Evolutionary conservation across 2,888 invertebrate species (phyloP), one percentile per base, ranked within the genome.

Genomic region (Cataglyphis livida): DNA sequence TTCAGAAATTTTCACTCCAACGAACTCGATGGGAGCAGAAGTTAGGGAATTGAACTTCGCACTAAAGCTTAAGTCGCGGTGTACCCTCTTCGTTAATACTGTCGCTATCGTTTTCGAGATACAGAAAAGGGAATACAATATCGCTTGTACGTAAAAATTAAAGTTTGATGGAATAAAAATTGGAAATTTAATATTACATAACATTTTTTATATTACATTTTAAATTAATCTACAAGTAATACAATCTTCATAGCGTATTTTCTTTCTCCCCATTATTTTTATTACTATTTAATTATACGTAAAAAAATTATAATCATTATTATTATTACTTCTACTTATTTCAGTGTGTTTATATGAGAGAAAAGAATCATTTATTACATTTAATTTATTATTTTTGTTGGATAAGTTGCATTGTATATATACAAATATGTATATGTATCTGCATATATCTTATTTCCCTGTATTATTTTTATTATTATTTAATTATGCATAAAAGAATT

Each of bases 1-100:
- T 79, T 79, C 44, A 35, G n/a, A 44, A 79, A 79, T 79, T 79
- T 70, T 59, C 61, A 70, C 44, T 64, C 61, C 18, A 35, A 44
- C 44, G 48, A 79, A 35, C 78, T 79, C 78, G 32, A 70, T 70
- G 44, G 32, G 21, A 44, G 32, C n/a, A 44, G 59, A 59, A 79
- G 70, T 79, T 70, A 48, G 18, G 70, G 59, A 59, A 79, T 79
- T 70, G 70, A 70, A 79, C 57, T 79, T 79, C 25, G 70, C 44
- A 57, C 70, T 78, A 32, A 59, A 70, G 57, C 78, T 78, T 70
- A 78, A 70, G 68, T 41, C 66, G 48, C 51, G 48, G 25, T 18
- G 54, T 12, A 59, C 25, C 61, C n/a, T 35, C 44, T 70, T 70
- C 70, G 59, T 70, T 79, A 79, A 79, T 79, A 25, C 59, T 28